Evolutionary conservation across 2,113 vertebrate genomes (phyloP).

Genomic region (Xiphophorus couchianus): DNA sequence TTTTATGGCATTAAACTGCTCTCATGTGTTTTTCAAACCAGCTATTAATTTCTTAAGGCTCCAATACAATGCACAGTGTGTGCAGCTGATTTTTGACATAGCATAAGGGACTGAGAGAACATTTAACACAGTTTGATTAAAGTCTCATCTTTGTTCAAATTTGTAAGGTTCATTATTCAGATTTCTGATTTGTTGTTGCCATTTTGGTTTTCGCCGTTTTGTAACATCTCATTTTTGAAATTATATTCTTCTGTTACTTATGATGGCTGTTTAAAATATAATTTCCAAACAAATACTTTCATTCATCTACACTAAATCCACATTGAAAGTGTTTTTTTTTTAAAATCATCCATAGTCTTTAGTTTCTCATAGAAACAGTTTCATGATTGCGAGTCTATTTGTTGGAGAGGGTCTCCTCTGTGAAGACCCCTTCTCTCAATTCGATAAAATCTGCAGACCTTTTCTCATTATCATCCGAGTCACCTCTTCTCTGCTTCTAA

Average conservation of each 20-base stretch:
- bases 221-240: not conserved
- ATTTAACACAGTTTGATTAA: not conserved
- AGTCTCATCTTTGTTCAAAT: not conserved
- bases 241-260: not conserved
- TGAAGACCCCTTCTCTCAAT: constrained; percentile 4
- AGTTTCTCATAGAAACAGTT: not conserved
- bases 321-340: no score
- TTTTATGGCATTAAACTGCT: no score
- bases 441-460: constrained; percentile 11
- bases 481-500: constrained; percentile 54
- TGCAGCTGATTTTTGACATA: no score
- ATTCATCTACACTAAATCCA: not conserved
- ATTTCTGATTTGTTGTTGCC: not conserved
- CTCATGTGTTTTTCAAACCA: no score
- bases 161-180: not conserved
- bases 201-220: no score
- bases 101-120: not conserved
- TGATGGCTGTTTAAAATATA: not conserved
- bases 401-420: not conserved
- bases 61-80: no score
- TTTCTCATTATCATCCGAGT: constrained; percentile 45
- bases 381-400: not conserved
- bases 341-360: no score
- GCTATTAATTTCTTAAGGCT: no score
- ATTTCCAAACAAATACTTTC: not conserved